Percentiles rank a stretch among this genome's conserved stretches.
phyloP scores from a whole-genome alignment of 2,888 invertebrate species.

The Ormyrus labotus region DNA sequence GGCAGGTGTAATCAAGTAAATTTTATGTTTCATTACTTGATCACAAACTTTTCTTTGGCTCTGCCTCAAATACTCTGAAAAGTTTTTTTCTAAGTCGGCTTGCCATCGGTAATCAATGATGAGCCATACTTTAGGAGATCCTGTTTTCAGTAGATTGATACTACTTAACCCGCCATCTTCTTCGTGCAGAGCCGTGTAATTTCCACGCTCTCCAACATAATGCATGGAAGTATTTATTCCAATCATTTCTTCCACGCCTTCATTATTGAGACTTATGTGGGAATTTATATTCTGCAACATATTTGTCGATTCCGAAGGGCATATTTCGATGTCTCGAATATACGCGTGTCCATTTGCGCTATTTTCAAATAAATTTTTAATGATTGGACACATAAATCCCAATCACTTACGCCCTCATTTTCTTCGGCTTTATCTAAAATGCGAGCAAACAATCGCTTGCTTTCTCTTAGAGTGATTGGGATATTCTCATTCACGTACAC shows the following conservation, averaged over 20 bases:
- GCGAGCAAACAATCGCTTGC: too few relatives aligned
- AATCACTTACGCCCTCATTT: too few relatives aligned
- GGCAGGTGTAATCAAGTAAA: neutral
- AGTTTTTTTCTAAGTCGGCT: neutral
- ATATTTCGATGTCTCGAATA: neutral
- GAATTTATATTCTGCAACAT: neutral
- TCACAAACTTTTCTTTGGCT: neutral
- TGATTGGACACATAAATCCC: too few relatives aligned
- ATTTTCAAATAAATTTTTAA: neutral
- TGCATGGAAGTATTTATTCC: slow-evolving; percentile 13
- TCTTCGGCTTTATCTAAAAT: too few relatives aligned
- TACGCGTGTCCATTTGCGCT: neutral
- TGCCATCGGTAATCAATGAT: neutral
- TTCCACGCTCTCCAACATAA: neutral
- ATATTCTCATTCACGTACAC: too few relatives aligned
- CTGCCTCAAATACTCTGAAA: neutral
- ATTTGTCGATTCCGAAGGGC: neutral
- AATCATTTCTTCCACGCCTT: neutral
- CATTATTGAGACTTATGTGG: neutral
- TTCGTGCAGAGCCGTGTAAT: neutral
- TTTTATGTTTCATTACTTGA: slow-evolving; percentile 9
- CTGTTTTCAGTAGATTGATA: neutral
- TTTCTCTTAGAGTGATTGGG: too few relatives aligned
- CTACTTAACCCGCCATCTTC: slow-evolving; percentile 9
- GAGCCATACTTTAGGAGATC: neutral